Evolutionary conservation across 2,888 invertebrate species (phyloP).

Genomic region (Apamea crenata): DNA sequence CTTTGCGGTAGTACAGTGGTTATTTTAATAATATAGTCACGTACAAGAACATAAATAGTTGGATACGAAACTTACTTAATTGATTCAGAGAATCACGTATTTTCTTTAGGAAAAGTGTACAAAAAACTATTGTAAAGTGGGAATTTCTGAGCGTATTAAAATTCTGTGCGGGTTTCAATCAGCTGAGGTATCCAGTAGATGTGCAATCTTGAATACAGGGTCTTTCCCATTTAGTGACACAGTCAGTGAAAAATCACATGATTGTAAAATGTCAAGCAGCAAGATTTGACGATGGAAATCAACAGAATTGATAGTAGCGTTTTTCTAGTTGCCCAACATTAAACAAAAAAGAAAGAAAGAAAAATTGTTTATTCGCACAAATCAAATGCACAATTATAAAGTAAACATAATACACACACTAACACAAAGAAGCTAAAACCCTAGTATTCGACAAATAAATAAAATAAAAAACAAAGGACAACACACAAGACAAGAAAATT

Average conservation of each 20-base stretch:
- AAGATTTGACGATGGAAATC: background rate
- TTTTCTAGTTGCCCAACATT: background rate
- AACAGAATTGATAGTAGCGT: background rate
- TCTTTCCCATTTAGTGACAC: constrained; percentile 3
- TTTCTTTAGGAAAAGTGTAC: constrained; percentile 18
- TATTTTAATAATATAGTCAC: constrained; percentile 54
- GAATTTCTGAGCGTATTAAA: constrained; percentile 11
- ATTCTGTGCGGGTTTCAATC: constrained; percentile 21
- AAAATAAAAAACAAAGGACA: background rate
- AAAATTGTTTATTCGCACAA: background rate
- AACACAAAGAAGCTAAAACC: background rate
- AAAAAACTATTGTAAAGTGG: background rate
- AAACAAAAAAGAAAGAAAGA: background rate
- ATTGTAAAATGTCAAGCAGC: background rate
- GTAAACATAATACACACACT: too few species aligned
- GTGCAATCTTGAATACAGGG: background rate
- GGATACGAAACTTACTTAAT: constrained; percentile 21
- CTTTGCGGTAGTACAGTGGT: constrained; percentile 26
- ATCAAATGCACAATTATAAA: background rate
- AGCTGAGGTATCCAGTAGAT: background rate
- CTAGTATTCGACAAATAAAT: background rate
- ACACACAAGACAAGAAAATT: too few species aligned
- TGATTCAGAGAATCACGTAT: constrained; percentile 33
- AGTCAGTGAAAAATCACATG: constrained; percentile 14
- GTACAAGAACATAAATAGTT: constrained; percentile 23